Base-by-base conservation (phyloP, 2,888 invertebrate genomes). In the Phania funesta region DNA sequence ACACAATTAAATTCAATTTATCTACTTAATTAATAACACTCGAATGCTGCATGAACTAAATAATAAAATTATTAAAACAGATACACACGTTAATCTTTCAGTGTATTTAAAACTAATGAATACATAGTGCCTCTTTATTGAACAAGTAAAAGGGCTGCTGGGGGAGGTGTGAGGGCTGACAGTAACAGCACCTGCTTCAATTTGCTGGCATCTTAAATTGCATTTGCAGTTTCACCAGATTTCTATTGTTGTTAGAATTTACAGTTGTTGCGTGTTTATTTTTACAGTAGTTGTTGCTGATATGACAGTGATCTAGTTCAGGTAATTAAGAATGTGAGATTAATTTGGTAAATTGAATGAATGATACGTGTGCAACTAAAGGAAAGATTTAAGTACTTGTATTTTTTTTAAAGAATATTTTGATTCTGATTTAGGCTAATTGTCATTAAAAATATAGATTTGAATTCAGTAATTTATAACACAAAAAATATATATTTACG, bases 1-100 rank as follows among this genome's bases (percentile, higher is more conserved):
- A 74, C 82, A 82, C 82, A 82, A 82, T 82, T 82, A 82, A 82
- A 82, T 78, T 82, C 82, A 78, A 82, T 82, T 82, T 82, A 82
- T 82, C 82, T 82, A 22, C 32, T 82, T 78, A 82, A 82, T 82
- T 82, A 82, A 74, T 82, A 74, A 82, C 60, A 78, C 68, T 67
- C 60, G 54, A 81, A 67, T 67, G 62, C 65, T 73, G 73, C 32
- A 18, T 65, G 35, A 35, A 64, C 38, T 16, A 52, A 52, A 41
- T 52, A 48, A 35, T 54, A 41, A 32, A 44, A 73, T 50, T 46
- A 56, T 41, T 41, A 52, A 62, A 41, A 41, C 18, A 20, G 9
- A 22, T n/a, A 62, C 41, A 52, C 20, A 73, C 38, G 18, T 60
- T 60, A 70, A 58, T 38, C 9, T 73, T 29, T 24, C 5, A 29